Conservation (phyloP, 2,888 invertebrate species). For the Caprella mutica region DNA sequence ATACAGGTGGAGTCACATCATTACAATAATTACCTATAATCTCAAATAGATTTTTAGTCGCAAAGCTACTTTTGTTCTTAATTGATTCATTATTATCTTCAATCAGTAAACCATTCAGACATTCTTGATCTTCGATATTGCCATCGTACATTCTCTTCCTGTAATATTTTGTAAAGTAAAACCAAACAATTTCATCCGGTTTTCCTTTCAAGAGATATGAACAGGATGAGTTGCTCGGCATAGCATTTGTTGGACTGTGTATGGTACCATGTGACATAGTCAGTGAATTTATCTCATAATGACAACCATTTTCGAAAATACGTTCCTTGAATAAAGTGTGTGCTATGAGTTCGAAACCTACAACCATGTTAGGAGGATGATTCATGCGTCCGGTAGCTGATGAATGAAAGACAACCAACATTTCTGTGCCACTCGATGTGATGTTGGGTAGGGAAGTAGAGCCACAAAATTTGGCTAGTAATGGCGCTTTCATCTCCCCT, state of each 20-base stretch:
- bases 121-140: constrained; percentile 54
- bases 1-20: constrained; percentile 36
- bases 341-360: constrained; percentile 69
- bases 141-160: constrained; percentile 42
- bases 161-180: constrained; percentile 70
- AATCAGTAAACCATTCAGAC: constrained; percentile 60
- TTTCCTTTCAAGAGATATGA: constrained; percentile 49
- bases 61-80: constrained; percentile 32
- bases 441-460: constrained; percentile 54
- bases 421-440: constrained; percentile 61
- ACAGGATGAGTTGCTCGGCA: constrained; percentile 70
- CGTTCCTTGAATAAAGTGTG: constrained; percentile 47
- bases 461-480: constrained; percentile 24
- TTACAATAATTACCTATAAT: constrained; percentile 55
- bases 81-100: constrained; percentile 57
- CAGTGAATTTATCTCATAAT: constrained; percentile 62
- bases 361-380: constrained; percentile 53
- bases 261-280: constrained; percentile 60
- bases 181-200: constrained; percentile 64
- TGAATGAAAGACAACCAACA: constrained; percentile 67
- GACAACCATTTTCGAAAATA: constrained; percentile 44
- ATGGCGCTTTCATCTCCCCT: constrained; percentile 27
- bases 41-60: background rate
- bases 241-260: constrained; percentile 61
- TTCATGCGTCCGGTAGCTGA: constrained; percentile 58